Conservation (phyloP, 2,113 vertebrate genomes). For the Lophura nycthemera region DNA sequence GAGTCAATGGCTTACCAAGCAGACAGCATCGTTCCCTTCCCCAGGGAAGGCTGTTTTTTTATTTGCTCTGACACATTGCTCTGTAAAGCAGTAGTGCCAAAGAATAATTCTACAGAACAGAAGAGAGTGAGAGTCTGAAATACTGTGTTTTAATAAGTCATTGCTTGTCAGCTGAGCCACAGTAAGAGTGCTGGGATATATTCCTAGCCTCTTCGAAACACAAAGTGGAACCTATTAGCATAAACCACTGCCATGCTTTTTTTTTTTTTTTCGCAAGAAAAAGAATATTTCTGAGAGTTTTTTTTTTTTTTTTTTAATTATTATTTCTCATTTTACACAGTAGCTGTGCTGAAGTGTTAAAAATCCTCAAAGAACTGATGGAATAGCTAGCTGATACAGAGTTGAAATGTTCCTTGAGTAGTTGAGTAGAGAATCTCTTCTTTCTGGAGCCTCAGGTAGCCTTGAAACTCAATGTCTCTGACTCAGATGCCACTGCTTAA, state of each 20-base stretch:
- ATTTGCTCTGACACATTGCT: background rate
- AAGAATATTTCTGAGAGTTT: background rate
- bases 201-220: background rate
- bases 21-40: background rate
- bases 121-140: background rate
- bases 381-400: background rate
- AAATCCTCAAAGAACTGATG: background rate
- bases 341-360: background rate
- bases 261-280: background rate
- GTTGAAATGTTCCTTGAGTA: background rate
- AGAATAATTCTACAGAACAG: background rate
- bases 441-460: background rate
- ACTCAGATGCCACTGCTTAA: background rate
- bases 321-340: background rate
- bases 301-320: background rate
- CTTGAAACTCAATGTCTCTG: slow-evolving; percentile 29
- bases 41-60: background rate
- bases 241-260: background rate
- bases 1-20: background rate
- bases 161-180: background rate
- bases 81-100: background rate
- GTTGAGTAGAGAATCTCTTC: background rate
- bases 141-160: background rate
- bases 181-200: background rate
- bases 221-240: background rate